phyloP scores from a whole-genome alignment of 2,888 invertebrate genomes.

The Lepeophtheirus nordmannii region DNA sequence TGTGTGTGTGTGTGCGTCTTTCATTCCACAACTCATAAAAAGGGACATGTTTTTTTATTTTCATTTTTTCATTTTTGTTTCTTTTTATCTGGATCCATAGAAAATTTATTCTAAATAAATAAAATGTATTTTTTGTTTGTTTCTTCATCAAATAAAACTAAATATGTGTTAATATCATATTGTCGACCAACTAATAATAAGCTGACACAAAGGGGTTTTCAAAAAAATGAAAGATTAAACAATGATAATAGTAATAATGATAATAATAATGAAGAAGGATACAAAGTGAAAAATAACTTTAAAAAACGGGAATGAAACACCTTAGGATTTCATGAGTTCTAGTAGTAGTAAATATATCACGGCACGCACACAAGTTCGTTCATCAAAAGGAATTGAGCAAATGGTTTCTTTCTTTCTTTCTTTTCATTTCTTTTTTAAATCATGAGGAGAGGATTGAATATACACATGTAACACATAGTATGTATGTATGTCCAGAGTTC shows the following conservation, averaged over 20 bases:
- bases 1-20: too few relatives aligned
- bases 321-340: too few relatives aligned
- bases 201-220: neutral
- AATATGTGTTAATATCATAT: slow-evolving; percentile 7
- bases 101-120: neutral
- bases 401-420: neutral
- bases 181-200: neutral
- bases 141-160: neutral
- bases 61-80: too few relatives aligned
- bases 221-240: neutral
- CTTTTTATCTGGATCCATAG: too few relatives aligned
- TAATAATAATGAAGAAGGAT: too few relatives aligned
- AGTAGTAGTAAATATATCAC: too few relatives aligned
- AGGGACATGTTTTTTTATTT: too few relatives aligned
- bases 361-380: too few relatives aligned
- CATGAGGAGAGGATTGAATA: neutral
- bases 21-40: too few relatives aligned
- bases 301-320: neutral
- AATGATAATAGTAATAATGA: neutral
- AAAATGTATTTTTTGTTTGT: neutral
- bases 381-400: too few relatives aligned
- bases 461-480: neutral
- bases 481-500: too few relatives aligned
- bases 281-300: neutral
- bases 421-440: neutral